These are phyloP conservation scores for Lampris megalopsis DNA, from an alignment of 2,113 vertebrate genomes.

Conservation along the genomic window DNA sequence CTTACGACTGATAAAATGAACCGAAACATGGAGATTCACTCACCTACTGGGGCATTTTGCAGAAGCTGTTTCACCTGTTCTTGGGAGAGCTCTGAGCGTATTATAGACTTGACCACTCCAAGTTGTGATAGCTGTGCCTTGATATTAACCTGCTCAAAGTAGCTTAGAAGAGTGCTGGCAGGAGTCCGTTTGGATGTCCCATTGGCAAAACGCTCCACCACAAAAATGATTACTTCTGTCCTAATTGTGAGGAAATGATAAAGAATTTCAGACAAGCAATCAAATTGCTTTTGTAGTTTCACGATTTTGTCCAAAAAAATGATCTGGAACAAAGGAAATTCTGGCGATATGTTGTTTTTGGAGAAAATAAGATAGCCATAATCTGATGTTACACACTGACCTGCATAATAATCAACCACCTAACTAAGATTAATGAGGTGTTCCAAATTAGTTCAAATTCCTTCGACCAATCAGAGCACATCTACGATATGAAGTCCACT, in stretches of 20 bases:
- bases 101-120: slow-evolving; percentile 88
- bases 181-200: slow-evolving; percentile 94
- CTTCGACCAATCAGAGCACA: too few species aligned
- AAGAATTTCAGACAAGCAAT: background rate
- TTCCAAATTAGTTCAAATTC: too few species aligned
- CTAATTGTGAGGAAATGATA: slow-evolving; percentile 70
- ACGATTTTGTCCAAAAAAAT: too few species aligned
- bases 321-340: too few species aligned
- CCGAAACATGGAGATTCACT: slow-evolving; percentile 2
- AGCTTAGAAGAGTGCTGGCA: slow-evolving; percentile 85
- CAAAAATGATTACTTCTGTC: slow-evolving; percentile 94
- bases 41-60: slow-evolving; percentile 94
- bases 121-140: slow-evolving; percentile 91
- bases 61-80: slow-evolving; percentile 94
- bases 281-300: background rate
- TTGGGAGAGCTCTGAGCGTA: slow-evolving; percentile 91
- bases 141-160: slow-evolving; percentile 90
- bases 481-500: too few species aligned
- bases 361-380: too few species aligned
- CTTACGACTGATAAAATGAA: background rate
- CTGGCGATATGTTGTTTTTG: too few species aligned
- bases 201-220: slow-evolving; percentile 94
- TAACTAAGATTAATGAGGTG: too few species aligned
- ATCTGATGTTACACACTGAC: too few species aligned
- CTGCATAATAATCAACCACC: too few species aligned